Evolutionary conservation across 2,797 vertebrate genomes (phyloP), one percentile per base, ranked within the genome.

Genomic region (Sciurus vulgaris): DNA sequence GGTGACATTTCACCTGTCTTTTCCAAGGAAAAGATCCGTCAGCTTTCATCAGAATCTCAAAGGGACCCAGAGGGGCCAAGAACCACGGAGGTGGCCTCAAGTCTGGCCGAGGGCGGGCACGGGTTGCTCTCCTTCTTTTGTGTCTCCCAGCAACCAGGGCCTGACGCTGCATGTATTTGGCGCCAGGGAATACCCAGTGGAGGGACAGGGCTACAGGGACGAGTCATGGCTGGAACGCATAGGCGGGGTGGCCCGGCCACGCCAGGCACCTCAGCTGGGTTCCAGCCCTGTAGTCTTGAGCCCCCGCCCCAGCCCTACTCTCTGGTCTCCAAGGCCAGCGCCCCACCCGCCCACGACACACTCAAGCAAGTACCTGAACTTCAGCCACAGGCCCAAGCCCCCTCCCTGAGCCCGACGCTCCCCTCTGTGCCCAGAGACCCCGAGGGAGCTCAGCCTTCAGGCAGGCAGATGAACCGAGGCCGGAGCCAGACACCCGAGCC

Each of bases 331-430:
- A 8, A 82, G 44, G 65, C 56, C n/a, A 73, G 38, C 24, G 28
- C 86, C 61, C 59, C 26, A 10, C 38, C 74, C 49, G 6, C 41
- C 82, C 7, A 8, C 4, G 30, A 63, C 35, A 28, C 67, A 30
- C 82, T 49, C 78, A 87, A 86, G 83, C 93, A 69, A 86, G 95
- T 83, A 81, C 61, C 86, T 35, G 59, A 69, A 33, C 38, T 1
- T 12, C 38, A 54, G 95, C 86, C 70, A 49, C 67, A 38, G 86
- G 54, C 35, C 88, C 74, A 30, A 44, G 22, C 24, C 3, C 1
- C 41, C 38, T 38, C 15, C 81, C 69, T 56, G n/a, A 18, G 10
- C 28, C 18, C 67, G 7, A 79, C 6, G n/a, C 61, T 9, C 12
- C 59, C 44, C 38, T 63, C 77, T 67, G 47, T 33, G 81, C 49